These are phyloP conservation scores for Trogon melanurus DNA, from an alignment of 2,113 vertebrate species.

Conservation along the genomic window DNA sequence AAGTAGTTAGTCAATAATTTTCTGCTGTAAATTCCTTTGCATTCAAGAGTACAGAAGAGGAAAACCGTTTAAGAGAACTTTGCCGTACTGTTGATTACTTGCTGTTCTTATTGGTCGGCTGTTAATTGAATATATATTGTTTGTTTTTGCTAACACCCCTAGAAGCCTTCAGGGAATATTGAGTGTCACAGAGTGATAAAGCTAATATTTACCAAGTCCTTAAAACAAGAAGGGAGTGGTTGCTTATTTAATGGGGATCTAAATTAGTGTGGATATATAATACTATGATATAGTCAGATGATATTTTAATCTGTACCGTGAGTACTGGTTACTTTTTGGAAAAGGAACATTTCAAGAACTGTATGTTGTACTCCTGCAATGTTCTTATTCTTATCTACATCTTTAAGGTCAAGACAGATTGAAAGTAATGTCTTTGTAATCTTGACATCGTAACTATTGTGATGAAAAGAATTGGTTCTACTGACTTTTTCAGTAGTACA, in stretches of 20 bases:
- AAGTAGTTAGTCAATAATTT: slow-evolving; percentile 24
- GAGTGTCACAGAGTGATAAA: slow-evolving; percentile 74
- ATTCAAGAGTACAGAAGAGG: not conserved
- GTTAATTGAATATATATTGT: slow-evolving; percentile 10
- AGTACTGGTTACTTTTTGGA: not conserved
- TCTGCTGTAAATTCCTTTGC: slow-evolving; percentile 44
- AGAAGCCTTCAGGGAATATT: slow-evolving; percentile 31
- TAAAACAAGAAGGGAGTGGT: slow-evolving; percentile 73
- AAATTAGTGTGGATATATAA: not conserved
- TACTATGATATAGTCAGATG: not conserved
- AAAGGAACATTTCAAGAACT: not conserved
- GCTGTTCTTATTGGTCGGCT: not conserved
- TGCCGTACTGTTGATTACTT: slow-evolving; percentile 23
- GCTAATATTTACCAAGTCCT: slow-evolving; percentile 73
- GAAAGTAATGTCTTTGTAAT: not conserved
- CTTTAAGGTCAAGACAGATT: not conserved
- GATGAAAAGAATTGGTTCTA: not conserved
- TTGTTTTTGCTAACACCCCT: slow-evolving; percentile 53
- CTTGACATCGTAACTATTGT: not conserved
- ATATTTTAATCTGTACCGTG: not conserved
- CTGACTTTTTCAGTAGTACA: not conserved
- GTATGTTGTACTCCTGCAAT: not conserved
- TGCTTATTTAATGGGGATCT: slow-evolving; percentile 41
- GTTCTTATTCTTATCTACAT: not conserved
- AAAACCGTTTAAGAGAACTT: slow-evolving; percentile 40